These are phyloP conservation scores for Phyllostomus hastatus DNA, from an alignment of 2,113 vertebrate genomes.

Conservation along the genomic window DNA sequence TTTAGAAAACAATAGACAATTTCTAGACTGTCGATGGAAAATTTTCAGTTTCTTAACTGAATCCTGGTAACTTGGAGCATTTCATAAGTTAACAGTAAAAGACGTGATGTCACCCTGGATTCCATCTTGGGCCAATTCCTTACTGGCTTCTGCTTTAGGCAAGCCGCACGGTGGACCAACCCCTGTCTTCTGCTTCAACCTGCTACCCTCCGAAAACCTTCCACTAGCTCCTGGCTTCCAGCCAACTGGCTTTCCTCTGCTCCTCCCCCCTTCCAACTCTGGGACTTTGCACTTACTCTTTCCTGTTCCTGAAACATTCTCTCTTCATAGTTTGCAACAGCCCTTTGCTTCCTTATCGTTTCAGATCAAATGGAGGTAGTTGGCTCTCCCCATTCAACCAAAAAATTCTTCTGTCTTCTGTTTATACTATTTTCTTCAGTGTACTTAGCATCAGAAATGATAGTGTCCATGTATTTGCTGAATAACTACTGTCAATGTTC, in stretches of 20 bases:
- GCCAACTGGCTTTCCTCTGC: not conserved
- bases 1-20: not conserved
- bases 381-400: not conserved
- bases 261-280: not conserved
- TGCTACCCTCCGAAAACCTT: not conserved
- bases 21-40: not conserved
- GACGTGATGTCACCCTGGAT: not conserved
- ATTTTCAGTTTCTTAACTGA: not conserved
- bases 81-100: not conserved
- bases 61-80: not conserved
- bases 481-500: not conserved
- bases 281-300: not conserved
- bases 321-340: not conserved
- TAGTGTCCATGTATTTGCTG: not conserved
- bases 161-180: fast-evolving
- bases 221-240: not conserved
- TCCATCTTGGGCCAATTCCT: not conserved
- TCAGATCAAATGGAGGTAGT: not conserved
- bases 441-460: not conserved
- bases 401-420: not conserved
- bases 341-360: not conserved
- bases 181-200: not conserved
- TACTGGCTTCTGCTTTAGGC: not conserved
- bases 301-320: not conserved
- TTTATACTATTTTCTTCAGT: not conserved